A percentile compares a stretch with the other conserved stretches of the same genome.
Evolutionary conservation across 2,113 vertebrate species (phyloP).

Genomic region (Megaleporinus macrocephalus): DNA sequence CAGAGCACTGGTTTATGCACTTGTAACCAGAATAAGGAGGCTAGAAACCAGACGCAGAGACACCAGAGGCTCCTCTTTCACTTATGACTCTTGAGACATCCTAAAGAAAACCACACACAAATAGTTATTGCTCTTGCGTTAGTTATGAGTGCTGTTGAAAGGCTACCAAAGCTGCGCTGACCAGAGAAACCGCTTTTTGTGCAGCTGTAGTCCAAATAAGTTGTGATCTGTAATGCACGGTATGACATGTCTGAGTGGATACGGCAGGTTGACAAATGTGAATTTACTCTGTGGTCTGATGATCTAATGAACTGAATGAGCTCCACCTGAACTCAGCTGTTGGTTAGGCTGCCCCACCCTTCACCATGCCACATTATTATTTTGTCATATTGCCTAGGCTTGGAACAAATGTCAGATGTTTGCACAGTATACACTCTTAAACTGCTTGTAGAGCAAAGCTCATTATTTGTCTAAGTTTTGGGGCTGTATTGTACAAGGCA

Average conservation of each 20-base stretch:
- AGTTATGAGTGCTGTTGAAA: neutral
- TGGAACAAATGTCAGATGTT: neutral
- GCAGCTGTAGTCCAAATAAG: no score
- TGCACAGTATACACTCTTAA: neutral
- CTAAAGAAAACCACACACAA: neutral
- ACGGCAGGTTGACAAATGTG: neutral
- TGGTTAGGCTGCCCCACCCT: conserved; percentile 18
- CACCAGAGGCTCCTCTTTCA: neutral
- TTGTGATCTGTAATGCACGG: no score
- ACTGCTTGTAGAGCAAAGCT: neutral
- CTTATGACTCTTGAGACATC: no score
- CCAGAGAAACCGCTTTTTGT: neutral
- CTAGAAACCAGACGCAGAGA: neutral
- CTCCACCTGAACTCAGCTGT: neutral
- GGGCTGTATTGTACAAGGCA: no score
- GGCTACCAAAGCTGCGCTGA: neutral
- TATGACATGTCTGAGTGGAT: neutral
- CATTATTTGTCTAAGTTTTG: neutral
- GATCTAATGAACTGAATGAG: neutral
- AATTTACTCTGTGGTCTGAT: neutral
- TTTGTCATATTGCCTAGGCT: neutral
- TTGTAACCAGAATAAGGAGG: no score
- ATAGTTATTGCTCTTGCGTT: neutral
- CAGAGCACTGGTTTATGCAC: neutral
- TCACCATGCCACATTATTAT: conserved; percentile 10